phyloP scores from a whole-genome alignment of 2,113 vertebrate species.

The Euleptes europaea region DNA sequence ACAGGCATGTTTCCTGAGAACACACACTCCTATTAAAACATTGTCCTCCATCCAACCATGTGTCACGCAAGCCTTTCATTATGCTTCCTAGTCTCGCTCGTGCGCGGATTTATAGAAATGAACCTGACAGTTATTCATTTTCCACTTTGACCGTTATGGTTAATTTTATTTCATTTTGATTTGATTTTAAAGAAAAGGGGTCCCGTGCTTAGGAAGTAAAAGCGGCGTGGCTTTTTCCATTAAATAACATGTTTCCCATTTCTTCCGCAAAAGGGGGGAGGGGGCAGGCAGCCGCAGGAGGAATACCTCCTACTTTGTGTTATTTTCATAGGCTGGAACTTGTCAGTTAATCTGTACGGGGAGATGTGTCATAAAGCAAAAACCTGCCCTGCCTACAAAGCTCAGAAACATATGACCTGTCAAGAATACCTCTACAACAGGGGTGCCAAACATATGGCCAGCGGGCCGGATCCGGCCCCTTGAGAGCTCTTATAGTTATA shows the following conservation, averaged over 20 bases:
- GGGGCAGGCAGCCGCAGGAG: neutral
- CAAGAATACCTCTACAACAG: neutral
- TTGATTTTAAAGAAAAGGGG: constrained; percentile 52
- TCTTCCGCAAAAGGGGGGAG: constrained; percentile 38
- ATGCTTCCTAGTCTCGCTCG: constrained; percentile 49
- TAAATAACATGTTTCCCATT: constrained; percentile 69
- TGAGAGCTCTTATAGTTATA: no score
- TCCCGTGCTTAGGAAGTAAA: constrained; percentile 56
- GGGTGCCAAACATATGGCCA: no score
- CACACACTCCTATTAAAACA: neutral
- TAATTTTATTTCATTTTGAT: constrained; percentile 31
- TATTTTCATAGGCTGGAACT: constrained; percentile 63
- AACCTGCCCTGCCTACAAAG: neutral
- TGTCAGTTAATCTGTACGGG: constrained; percentile 35
- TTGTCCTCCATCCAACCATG: constrained; percentile 56
- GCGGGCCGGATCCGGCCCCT: no score
- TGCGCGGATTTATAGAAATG: constrained; percentile 58
- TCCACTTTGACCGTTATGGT: constrained; percentile 69
- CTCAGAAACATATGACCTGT: neutral
- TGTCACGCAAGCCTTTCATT: constrained; percentile 53
- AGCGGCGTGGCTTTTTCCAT: constrained; percentile 59
- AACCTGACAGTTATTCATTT: constrained; percentile 60
- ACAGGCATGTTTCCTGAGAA: constrained; percentile 3
- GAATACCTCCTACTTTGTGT: constrained; percentile 59
- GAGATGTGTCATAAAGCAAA: neutral